Evolutionary conservation across 2,797 vertebrate genomes (phyloP).

Genomic region (Rhyacichthys aspro): DNA sequence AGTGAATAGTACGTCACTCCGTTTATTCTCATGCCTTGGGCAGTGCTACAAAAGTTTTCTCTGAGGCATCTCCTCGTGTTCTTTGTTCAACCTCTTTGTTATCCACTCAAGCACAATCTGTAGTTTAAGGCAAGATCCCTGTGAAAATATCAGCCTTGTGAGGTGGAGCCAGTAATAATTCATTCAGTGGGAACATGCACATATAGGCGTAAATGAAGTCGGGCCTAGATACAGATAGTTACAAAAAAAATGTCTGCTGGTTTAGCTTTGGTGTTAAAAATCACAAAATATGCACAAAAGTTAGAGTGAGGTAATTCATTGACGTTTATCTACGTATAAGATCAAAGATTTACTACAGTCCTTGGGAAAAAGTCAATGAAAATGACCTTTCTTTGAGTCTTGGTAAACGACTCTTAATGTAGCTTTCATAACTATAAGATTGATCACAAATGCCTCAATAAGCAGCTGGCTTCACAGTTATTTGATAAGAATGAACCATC

Average conservation of each 20-base stretch:
- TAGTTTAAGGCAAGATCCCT: constrained; percentile 4
- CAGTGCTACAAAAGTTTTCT: constrained; percentile 36
- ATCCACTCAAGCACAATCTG: constrained; percentile 11
- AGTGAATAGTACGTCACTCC: constrained; percentile 34
- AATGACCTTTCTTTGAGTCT: background rate
- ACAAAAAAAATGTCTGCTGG: too few relatives aligned
- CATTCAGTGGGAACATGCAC: too few relatives aligned
- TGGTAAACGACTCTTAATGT: background rate
- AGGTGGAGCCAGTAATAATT: too few relatives aligned
- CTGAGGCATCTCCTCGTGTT: constrained; percentile 39
- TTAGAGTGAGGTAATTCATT: too few relatives aligned
- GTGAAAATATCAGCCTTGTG: too few relatives aligned
- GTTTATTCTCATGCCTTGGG: constrained; percentile 49
- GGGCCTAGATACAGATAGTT: too few relatives aligned
- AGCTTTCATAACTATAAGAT: background rate
- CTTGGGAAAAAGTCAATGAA: background rate
- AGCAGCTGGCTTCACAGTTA: background rate
- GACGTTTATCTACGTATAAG: background rate
- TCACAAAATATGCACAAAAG: too few relatives aligned
- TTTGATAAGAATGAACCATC: background rate
- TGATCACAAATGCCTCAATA: background rate
- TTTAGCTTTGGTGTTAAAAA: too few relatives aligned
- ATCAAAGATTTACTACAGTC: background rate
- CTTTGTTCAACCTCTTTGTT: constrained; percentile 46
- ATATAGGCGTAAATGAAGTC: too few relatives aligned